phyloP scores from a whole-genome alignment of 2,113 vertebrate genomes.

The Strix aluco region DNA sequence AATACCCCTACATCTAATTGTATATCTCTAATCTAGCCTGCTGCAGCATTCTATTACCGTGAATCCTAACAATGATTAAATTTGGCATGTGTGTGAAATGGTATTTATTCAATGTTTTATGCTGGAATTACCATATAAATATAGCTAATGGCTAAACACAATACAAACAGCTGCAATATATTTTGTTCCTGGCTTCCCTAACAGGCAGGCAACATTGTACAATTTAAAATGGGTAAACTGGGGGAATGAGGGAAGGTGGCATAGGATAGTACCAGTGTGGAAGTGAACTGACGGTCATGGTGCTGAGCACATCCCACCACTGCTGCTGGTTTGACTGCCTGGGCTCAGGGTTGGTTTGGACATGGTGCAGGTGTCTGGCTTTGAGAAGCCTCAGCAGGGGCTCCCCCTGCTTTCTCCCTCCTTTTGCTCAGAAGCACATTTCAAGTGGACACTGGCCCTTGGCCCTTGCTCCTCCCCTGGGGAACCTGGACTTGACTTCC shows the following conservation, averaged over 20 bases:
- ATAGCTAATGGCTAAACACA: background rate
- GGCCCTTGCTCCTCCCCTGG: no score
- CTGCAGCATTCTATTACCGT: background rate
- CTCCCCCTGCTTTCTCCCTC: background rate
- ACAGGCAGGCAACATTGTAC: background rate
- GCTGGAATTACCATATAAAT: conserved; percentile 33
- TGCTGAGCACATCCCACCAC: background rate
- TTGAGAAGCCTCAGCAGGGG: background rate
- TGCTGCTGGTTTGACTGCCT: background rate
- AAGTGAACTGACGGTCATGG: background rate
- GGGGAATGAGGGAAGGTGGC: background rate
- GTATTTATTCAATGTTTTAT: background rate
- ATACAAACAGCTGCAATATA: conserved; percentile 1
- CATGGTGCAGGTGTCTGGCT: background rate
- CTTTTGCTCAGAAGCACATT: background rate
- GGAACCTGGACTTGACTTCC: background rate
- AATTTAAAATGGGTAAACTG: background rate
- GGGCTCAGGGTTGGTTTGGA: background rate
- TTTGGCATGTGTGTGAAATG: background rate
- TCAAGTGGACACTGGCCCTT: background rate
- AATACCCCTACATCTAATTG: background rate
- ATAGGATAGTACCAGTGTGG: background rate
- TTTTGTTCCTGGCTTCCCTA: background rate
- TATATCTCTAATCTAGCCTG: background rate
- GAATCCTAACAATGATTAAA: background rate